These are phyloP conservation scores for Ardeotis arabs DNA, from an alignment of 2,113 vertebrate genomes.

Conservation along the genomic window DNA sequence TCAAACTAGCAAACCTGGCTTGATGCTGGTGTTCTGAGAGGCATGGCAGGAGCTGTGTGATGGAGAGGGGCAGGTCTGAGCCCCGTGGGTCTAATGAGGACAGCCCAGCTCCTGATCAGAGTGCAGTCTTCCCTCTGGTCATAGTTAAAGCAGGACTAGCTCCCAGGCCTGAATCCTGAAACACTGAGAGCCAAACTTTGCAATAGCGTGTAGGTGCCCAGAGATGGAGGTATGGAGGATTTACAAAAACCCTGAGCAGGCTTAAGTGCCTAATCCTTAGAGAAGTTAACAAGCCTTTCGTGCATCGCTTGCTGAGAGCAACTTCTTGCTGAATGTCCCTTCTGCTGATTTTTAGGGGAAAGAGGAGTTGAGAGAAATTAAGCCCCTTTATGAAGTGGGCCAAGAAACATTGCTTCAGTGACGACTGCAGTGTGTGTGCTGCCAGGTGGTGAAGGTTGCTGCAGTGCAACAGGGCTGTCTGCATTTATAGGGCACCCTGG, in stretches of 20 bases:
- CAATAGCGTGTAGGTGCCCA: not conserved
- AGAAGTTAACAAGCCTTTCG: not conserved
- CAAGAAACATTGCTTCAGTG: not conserved
- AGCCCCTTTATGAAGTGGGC: not conserved
- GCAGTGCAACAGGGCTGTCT: not conserved
- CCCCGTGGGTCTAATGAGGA: accelerated
- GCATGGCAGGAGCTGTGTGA: not conserved
- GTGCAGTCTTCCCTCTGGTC: not conserved
- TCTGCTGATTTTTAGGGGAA: not conserved
- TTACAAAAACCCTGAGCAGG: not conserved
- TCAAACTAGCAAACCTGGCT: not conserved
- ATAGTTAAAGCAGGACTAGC: not conserved
- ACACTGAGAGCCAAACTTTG: not conserved
- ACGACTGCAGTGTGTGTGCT: not conserved
- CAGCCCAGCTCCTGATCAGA: not conserved
- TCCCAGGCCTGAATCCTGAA: not conserved
- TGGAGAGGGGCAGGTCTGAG: not conserved
- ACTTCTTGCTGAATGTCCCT: not conserved
- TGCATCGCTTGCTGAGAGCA: not conserved
- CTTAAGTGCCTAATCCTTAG: not conserved
- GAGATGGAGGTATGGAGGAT: not conserved
- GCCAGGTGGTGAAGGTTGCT: not conserved
- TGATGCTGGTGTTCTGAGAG: not conserved
- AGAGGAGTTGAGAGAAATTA: not conserved
- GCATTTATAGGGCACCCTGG: not conserved